Conservation (phyloP, 2,113 vertebrate genomes). For the Nothocercus julius region DNA sequence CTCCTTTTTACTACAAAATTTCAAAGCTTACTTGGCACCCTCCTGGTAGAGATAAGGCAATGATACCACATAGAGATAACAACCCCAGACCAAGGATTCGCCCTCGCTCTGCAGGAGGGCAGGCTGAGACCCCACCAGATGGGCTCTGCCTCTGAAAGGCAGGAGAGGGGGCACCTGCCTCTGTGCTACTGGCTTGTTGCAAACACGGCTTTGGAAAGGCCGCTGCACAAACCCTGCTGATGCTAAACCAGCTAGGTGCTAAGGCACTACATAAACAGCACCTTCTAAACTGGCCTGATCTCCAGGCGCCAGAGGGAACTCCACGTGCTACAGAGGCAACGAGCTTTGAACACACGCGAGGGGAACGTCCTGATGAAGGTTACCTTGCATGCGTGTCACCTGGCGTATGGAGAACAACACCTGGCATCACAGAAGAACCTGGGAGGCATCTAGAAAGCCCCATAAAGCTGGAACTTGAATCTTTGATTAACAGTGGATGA, state of each 20-base stretch:
- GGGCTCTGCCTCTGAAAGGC: background rate
- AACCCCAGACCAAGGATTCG: background rate
- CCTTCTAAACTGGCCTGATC: background rate
- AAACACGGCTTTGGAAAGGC: background rate
- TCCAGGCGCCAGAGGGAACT: background rate
- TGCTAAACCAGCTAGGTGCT: no score
- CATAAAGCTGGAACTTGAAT: background rate
- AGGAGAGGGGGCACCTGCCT: background rate
- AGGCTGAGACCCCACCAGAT: background rate
- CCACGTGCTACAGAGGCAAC: rapidly evolving
- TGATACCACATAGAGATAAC: background rate
- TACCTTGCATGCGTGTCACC: background rate
- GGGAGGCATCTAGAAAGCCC: background rate
- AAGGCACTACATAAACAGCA: rapidly evolving
- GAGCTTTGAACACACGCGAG: rapidly evolving
- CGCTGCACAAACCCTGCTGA: background rate
- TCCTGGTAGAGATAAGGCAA: background rate
- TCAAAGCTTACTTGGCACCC: background rate
- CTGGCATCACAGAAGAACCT: background rate
- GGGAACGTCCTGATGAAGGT: background rate
- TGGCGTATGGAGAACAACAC: background rate
- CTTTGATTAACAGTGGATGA: background rate
- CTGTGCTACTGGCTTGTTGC: rapidly evolving
- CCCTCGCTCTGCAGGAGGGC: background rate
- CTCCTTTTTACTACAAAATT: background rate